Conservation (phyloP, 2,888 invertebrate species). For the Pammene aurita region DNA sequence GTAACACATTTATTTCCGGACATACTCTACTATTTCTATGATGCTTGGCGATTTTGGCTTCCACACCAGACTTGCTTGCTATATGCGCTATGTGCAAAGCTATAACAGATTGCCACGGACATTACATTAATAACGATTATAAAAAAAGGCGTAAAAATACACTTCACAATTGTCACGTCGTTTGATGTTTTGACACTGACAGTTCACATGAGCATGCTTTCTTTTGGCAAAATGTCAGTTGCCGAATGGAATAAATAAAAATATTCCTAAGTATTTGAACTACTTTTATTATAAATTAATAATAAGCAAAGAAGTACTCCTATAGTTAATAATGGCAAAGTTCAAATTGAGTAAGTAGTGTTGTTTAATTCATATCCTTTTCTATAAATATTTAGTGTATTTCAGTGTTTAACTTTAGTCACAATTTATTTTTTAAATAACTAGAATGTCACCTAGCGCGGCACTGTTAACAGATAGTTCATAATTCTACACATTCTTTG, state of each 20-base stretch:
- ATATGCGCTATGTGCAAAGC: too few relatives aligned
- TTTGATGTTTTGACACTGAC: conserved; percentile 14
- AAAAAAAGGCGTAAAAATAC: neutral
- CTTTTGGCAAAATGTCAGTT: conserved; percentile 33
- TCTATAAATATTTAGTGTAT: neutral
- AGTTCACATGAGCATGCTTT: conserved; percentile 28
- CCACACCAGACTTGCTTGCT: too few relatives aligned
- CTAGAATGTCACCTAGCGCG: neutral
- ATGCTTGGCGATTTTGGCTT: too few relatives aligned
- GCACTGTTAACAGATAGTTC: neutral
- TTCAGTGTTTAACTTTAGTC: conserved; percentile 6
- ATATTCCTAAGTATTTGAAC: conserved; percentile 3
- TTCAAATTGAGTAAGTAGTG: conserved; percentile 72
- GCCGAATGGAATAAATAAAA: conserved; percentile 27
- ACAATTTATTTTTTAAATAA: neutral
- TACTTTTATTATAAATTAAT: conserved; percentile 10
- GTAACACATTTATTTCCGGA: too few relatives aligned
- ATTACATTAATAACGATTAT: too few relatives aligned
- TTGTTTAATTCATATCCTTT: conserved; percentile 10
- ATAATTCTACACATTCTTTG: too few relatives aligned
- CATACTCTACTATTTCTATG: too few relatives aligned
- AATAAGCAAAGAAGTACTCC: conserved; percentile 7
- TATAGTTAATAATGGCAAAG: conserved; percentile 62
- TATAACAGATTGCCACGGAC: too few relatives aligned
- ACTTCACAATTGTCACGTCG: neutral